Evolutionary conservation across 2,113 vertebrate species (phyloP), one percentile per base, ranked within the genome.

Genomic region (Lucifuga dentata): DNA sequence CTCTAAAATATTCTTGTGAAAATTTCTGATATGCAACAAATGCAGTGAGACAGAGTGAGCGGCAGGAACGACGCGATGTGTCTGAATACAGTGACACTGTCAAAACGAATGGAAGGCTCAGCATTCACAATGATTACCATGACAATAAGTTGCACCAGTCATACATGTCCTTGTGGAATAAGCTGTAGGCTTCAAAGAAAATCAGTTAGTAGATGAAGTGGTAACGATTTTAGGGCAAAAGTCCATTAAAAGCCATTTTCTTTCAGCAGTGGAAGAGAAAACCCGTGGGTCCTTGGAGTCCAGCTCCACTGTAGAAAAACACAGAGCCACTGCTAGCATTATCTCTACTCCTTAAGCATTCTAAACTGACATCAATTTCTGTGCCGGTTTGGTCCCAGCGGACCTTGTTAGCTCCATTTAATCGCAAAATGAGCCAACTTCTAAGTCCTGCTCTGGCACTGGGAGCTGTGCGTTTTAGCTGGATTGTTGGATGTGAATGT

Each of bases 391-490:
- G 20, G 59, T 90, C 90, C 88, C 90, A 71, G 71, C 9, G 83
- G 90, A 89, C 74, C 86, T 89, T 81, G 84, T 92, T 92, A 91
- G 77, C 68, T 72, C 75, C 70, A 70, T 86, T 90, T 86, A 89
- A 88, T 73, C 81, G 78, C 71, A 83, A 79, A 84, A 85, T 76
- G 79, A 85, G 85, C 68, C 79, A 76, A 70, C 68, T 83, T 84
- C 76, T 65, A 60, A 78, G 57, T 66, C 73, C 71, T 71, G 69
- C 67, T 77, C 73, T 81, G 72, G 78, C 75, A 69, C 20, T 44
- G 68, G 51, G 52, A 85, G 84, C 86, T 17, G 57, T 2, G 39
- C 76, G 58, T 73, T 43, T 44, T 60, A 68, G 68, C 79, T 72
- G 44, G 21, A 40, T 57, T 52, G 65, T 55, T 70, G 69, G 64